These are phyloP conservation scores for Epirrhoe alternata DNA, from an alignment of 2,888 invertebrate genomes.

Conservation along the genomic window DNA sequence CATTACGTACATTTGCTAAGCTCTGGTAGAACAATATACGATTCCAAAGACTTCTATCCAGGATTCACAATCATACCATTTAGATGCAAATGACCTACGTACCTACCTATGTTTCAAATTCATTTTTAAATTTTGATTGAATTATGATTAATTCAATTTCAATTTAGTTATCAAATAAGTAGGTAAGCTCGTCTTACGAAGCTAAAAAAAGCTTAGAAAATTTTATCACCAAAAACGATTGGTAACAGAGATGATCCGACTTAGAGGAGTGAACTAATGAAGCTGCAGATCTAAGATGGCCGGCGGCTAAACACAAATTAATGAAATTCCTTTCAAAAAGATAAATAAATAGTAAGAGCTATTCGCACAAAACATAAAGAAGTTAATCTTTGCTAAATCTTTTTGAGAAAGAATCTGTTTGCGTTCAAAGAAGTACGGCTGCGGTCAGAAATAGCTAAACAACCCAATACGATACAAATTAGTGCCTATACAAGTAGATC, in stretches of 20 bases:
- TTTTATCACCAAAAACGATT: not conserved
- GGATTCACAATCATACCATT: too few species aligned
- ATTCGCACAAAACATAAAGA: slow-evolving; percentile 43
- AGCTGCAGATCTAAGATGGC: slow-evolving; percentile 1
- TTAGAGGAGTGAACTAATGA: slow-evolving; percentile 2
- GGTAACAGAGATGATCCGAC: not conserved
- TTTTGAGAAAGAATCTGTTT: slow-evolving; percentile 55
- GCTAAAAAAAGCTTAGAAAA: not conserved
- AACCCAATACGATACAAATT: too few species aligned
- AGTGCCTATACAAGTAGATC: too few species aligned
- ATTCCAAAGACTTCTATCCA: too few species aligned
- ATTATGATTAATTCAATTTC: too few species aligned
- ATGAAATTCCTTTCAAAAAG: slow-evolving; percentile 27
- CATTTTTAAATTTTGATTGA: too few species aligned
- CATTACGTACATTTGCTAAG: too few species aligned
- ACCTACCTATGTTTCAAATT: too few species aligned
- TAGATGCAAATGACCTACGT: too few species aligned
- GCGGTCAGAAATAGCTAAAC: not conserved
- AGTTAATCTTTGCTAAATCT: slow-evolving; percentile 58
- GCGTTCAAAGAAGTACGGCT: slow-evolving; percentile 57
- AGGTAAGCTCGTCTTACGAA: not conserved
- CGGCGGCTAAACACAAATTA: slow-evolving; percentile 26
- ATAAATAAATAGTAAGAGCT: slow-evolving; percentile 36
- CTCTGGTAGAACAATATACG: too few species aligned
- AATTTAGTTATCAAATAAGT: too few species aligned